Evolutionary conservation across 2,797 vertebrate genomes (phyloP).

Genomic region (Halcyon leucocephala): DNA sequence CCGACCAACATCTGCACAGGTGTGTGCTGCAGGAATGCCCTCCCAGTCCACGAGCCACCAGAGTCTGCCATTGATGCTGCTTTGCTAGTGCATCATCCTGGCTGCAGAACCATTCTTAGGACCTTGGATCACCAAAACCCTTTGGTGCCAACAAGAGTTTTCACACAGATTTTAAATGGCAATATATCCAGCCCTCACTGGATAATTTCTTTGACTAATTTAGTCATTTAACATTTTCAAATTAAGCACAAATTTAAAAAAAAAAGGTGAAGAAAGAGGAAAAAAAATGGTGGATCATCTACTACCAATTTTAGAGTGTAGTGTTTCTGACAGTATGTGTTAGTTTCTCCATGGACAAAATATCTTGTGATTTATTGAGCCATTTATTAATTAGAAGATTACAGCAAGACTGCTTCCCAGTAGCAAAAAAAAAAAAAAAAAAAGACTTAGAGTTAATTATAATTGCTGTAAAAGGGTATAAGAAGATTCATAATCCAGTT

Average conservation of each 20-base stretch:
- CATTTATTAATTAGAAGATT: constrained; percentile 67
- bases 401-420: constrained; percentile 19
- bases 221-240: constrained; percentile 4
- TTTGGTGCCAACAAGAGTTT: not conserved
- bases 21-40: too few species aligned
- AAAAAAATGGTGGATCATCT: constrained; percentile 20
- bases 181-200: not conserved
- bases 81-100: not conserved
- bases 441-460: constrained; percentile 36
- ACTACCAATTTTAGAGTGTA: not conserved
- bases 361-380: constrained; percentile 33
- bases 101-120: not conserved
- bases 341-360: constrained; percentile 46
- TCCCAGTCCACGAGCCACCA: not conserved
- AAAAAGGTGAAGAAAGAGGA: not conserved
- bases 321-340: constrained; percentile 40
- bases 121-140: not conserved
- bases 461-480: constrained; percentile 24
- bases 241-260: not conserved
- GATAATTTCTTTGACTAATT: constrained; percentile 16
- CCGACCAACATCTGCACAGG: not conserved
- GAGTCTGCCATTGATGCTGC: not conserved
- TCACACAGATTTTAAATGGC: not conserved
- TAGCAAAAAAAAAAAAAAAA: constrained; percentile 18
- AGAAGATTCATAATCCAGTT: constrained; percentile 52